Evolutionary conservation across 1,140 invertebrate species (phyloP).

Genomic region (Glossosoma conforme): DNA sequence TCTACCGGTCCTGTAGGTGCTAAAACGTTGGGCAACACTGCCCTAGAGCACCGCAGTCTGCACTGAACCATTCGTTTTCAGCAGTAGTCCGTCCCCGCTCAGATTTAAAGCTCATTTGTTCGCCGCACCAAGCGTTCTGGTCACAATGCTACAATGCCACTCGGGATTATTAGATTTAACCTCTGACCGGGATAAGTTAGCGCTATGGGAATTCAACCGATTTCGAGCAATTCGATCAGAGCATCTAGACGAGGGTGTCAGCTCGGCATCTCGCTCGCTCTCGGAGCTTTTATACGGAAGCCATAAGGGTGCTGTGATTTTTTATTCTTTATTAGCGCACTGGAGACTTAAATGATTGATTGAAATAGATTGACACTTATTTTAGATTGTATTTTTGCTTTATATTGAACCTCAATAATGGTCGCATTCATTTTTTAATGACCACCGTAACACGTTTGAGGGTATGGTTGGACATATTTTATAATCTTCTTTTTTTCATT

Average conservation of each 20-base stretch:
- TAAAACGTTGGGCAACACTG: too few species aligned
- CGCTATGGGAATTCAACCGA: slow-evolving; percentile 19
- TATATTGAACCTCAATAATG: slow-evolving; percentile 18
- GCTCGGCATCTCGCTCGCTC: slow-evolving; percentile 6
- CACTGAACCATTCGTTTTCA: too few species aligned
- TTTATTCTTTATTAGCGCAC: too few species aligned
- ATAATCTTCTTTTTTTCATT: too few species aligned
- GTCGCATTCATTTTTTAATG: slow-evolving; percentile 22
- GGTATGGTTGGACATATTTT: not conserved
- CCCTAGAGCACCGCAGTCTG: too few species aligned
- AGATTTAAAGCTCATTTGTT: slow-evolving; percentile 28
- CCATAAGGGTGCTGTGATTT: too few species aligned
- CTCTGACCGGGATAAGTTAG: slow-evolving; percentile 17
- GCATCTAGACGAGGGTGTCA: not conserved
- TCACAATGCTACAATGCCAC: slow-evolving; percentile 19
- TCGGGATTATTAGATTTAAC: slow-evolving; percentile 30
- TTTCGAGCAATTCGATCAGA: slow-evolving; percentile 1
- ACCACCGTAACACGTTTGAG: slow-evolving; percentile 5
- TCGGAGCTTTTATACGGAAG: too few species aligned
- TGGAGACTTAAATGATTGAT: slow-evolving; percentile 28
- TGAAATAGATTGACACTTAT: slow-evolving; percentile 30
- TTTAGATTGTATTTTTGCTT: slow-evolving; percentile 21
- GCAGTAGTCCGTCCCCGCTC: too few species aligned
- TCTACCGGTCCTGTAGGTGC: too few species aligned
- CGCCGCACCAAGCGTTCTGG: slow-evolving; percentile 10